A percentile compares a stretch with the other conserved stretches of the same genome.
Evolutionary conservation across 2,888 invertebrate genomes (phyloP).

Genomic region (Cryptocephalus moraei): DNA sequence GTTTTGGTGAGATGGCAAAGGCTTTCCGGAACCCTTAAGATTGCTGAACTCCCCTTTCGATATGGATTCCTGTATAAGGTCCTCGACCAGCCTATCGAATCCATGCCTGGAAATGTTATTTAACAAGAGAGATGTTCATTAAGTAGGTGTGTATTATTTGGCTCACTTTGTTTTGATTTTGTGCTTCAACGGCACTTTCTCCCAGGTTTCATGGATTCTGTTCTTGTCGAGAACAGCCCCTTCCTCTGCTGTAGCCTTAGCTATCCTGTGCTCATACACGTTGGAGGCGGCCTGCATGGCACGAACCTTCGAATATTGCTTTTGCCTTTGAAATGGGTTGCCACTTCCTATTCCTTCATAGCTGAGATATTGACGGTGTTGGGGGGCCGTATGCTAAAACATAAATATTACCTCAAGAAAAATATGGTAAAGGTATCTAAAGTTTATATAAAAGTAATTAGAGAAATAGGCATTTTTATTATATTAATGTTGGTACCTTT

Average conservation of each 20-base stretch:
- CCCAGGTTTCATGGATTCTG: conserved; percentile 35
- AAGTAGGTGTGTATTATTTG: not conserved
- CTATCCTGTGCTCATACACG: conserved; percentile 49
- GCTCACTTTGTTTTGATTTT: conserved; percentile 64
- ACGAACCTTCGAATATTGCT: conserved; percentile 59
- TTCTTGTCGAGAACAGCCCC: conserved; percentile 49
- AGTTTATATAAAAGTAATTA: too few relatives aligned
- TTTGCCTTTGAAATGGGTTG: conserved; percentile 66
- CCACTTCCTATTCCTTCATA: conserved; percentile 73
- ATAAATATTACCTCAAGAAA: conserved; percentile 6
- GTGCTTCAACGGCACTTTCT: conserved; percentile 49
- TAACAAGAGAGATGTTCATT: not conserved
- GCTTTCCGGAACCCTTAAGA: conserved; percentile 73
- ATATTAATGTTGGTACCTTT: conserved; percentile 36
- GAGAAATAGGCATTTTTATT: too few relatives aligned
- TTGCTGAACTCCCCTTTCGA: conserved; percentile 83
- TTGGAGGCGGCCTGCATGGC: conserved; percentile 62
- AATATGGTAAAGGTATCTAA: not conserved
- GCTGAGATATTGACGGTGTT: conserved; percentile 75
- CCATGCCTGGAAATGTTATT: conserved; percentile 45
- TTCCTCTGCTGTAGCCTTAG: conserved; percentile 50
- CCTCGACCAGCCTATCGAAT: conserved; percentile 81
- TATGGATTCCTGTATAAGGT: conserved; percentile 86
- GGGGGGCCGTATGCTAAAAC: conserved; percentile 72
- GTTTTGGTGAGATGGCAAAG: conserved; percentile 53